phyloP scores from a whole-genome alignment of 2,797 vertebrate genomes.

The Crenichthys baileyi region DNA sequence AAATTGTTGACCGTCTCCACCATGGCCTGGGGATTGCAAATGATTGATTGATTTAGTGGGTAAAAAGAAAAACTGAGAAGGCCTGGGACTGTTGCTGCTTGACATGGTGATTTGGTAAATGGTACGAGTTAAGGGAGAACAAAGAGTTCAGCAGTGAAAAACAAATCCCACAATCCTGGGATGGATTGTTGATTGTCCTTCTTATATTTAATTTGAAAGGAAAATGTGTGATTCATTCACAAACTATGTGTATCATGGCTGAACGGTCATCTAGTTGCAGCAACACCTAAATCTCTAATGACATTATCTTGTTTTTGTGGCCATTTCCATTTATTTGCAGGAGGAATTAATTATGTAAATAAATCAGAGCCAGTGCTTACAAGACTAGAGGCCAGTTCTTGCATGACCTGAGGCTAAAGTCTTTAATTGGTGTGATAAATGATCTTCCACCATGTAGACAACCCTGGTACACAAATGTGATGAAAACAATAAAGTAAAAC shows the following conservation, averaged over 20 bases:
- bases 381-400: conserved; percentile 55
- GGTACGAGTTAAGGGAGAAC: conserved; percentile 40
- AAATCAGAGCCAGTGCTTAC: conserved; percentile 52
- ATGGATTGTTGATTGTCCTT: conserved; percentile 7
- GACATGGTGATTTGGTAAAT: conserved; percentile 49
- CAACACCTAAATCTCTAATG: conserved; percentile 29
- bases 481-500: conserved; percentile 22
- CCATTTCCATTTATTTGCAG: conserved; percentile 32
- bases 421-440: conserved; percentile 73
- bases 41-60: conserved; percentile 47
- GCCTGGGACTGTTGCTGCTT: conserved; percentile 29
- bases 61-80: conserved; percentile 14
- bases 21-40: conserved; percentile 82
- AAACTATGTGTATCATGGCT: conserved; percentile 20
- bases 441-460: conserved; percentile 54
- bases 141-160: conserved; percentile 33
- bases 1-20: conserved; percentile 99
- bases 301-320: conserved; percentile 32
- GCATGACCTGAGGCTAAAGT: conserved; percentile 58
- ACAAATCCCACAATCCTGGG: conserved; percentile 27
- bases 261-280: conserved; percentile 6
- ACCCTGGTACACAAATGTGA: conserved; percentile 52
- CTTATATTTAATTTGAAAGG: conserved; percentile 18
- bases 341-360: conserved; percentile 61
- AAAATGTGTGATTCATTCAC: conserved; percentile 22